These are phyloP conservation scores for Drosophila bifasciata DNA, from an alignment of 1,140 invertebrate genomes.

Conservation along the genomic window DNA sequence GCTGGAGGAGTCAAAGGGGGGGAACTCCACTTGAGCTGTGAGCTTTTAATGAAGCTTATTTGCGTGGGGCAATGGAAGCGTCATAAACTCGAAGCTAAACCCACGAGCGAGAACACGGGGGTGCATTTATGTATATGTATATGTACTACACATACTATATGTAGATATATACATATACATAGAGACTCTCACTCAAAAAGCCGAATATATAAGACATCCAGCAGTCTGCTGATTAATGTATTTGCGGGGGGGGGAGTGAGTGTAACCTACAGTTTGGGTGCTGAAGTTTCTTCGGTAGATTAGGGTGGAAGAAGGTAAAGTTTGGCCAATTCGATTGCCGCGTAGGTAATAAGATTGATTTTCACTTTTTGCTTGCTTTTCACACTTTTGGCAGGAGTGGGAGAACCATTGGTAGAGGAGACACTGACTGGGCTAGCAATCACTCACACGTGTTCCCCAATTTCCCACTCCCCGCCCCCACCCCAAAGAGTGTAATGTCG, in stretches of 20 bases:
- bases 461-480: background rate
- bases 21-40: constrained; percentile 52
- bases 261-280: too few relatives aligned
- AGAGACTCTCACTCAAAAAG: constrained; percentile 6
- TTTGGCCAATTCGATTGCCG: constrained; percentile 54
- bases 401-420: too few relatives aligned
- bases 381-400: background rate
- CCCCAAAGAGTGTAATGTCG: constrained; percentile 3
- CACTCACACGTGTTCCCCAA: constrained; percentile 62
- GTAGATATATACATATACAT: constrained; percentile 1
- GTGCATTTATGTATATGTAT: too few relatives aligned
- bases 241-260: constrained; percentile 10
- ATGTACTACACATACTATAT: constrained; percentile 3
- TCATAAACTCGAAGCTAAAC: background rate
- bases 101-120: too few relatives aligned
- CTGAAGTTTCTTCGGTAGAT: constrained; percentile 25
- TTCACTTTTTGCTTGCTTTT: constrained; percentile 73
- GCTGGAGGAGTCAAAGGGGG: background rate
- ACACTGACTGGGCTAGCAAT: constrained; percentile 34
- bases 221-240: constrained; percentile 45
- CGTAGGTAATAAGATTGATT: constrained; percentile 79
- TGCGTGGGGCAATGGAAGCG: constrained; percentile 18
- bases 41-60: constrained; percentile 78
- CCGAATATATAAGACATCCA: background rate
- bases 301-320: too few relatives aligned